Conservation (phyloP, 2,113 vertebrate species). For the Lynx canadensis region DNA sequence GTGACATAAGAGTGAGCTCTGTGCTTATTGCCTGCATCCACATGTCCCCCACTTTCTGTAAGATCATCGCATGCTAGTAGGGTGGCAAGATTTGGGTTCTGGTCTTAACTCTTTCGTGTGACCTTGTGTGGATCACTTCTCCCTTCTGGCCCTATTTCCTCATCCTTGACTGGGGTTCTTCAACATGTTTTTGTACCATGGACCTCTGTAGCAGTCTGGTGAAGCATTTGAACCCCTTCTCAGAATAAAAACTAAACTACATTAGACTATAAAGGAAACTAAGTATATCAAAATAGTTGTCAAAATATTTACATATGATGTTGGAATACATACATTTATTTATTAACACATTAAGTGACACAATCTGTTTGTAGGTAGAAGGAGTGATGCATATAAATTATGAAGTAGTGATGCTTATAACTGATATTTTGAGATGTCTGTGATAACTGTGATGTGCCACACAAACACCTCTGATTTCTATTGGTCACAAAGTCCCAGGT, state of each 20-base stretch:
- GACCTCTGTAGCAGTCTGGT: background rate
- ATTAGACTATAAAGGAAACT: background rate
- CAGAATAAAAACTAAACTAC: background rate
- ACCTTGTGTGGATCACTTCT: background rate
- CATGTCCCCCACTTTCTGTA: fast-evolving
- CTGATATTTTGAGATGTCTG: background rate
- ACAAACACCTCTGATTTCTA: background rate
- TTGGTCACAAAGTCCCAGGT: background rate
- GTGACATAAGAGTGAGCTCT: fast-evolving
- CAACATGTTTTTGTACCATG: background rate
- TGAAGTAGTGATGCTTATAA: background rate
- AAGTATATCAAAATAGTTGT: background rate
- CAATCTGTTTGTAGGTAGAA: background rate
- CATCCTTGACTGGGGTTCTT: background rate
- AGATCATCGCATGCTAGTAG: background rate
- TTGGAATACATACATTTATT: background rate
- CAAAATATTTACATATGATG: background rate
- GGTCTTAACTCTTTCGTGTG: background rate
- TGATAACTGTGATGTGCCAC: too few relatives aligned
- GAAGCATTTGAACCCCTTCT: background rate
- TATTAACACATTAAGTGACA: background rate
- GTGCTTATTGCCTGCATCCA: background rate
- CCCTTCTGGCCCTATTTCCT: background rate
- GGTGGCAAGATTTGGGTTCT: background rate
- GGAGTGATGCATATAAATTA: background rate